Base-by-base conservation (phyloP, 2,888 invertebrate genomes). In the Trichacis sp. region DNA sequence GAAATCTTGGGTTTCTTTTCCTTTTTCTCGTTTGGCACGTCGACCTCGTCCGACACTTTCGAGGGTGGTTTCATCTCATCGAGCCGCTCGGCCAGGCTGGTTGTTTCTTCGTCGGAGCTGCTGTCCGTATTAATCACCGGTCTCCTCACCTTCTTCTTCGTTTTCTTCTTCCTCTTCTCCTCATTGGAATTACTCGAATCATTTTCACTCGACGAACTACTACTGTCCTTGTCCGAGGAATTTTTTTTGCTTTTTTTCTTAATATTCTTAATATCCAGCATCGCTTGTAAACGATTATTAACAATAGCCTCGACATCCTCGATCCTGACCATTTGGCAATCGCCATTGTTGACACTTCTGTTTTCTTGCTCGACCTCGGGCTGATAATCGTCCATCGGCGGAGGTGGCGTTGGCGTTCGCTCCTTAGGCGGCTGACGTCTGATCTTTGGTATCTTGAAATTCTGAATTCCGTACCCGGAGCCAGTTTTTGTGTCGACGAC, bases 221-320 rank as follows among this genome's bases (percentile, higher is more conserved):
- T 76, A 61, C 68, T 70, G 8, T 74, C 5, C 88, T 88, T 0
- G 87, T 87, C 14, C 88, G 87, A 3, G 88, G 87, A 64, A 88
- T 86, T 1, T 88, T 84, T 72, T 86, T 88, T 72, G 88, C 89
- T 85, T 71, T 88, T 88, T 71, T 88, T 89, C 1, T 86, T 77
- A n/a, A n/a, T n/a, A n/a, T n/a, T n/a, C n/a, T n/a, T n/a, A n/a
- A n/a, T n/a, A n/a, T n/a, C n/a, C n/a, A n/a, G n/a, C n/a, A n/a
- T n/a, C n/a, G n/a, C n/a, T n/a, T n/a, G n/a, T n/a, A n/a, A n/a
- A n/a, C n/a, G n/a, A n/a, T n/a, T n/a, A n/a, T n/a, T n/a, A n/a
- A n/a, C n/a, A n/a, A n/a, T n/a, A n/a, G n/a, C n/a, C n/a, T n/a
- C n/a, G n/a, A n/a, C n/a, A n/a, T n/a, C n/a, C n/a, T n/a, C n/a